Evolutionary conservation across 2,113 vertebrate species (phyloP), one percentile per base, ranked within the genome.

Genomic region (Megaceryle torquata): DNA sequence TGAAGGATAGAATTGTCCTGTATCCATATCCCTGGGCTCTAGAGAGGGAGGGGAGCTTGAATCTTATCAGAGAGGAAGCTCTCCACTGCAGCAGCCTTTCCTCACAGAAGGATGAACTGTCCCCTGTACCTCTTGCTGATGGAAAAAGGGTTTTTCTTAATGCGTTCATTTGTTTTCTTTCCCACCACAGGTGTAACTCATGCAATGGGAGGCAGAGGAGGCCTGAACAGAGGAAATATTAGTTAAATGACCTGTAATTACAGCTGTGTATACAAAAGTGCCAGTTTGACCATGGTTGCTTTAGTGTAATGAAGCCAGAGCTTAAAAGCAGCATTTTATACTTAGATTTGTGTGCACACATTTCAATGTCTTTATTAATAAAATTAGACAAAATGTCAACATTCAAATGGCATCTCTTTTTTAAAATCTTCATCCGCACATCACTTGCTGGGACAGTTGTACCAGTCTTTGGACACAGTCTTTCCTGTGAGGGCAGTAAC

Each of bases 191-290:
- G 98, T 98, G 96, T 98, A 77, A 98, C 98, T 96, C 97, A 98
- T 94, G 96, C 98, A 85, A 96, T 98, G 97, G 97, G 98, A 97
- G 97, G 98, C 95, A 97, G 99, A 99, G 97, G 99, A 97, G 97
- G 99, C 91, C 98, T 99, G 79, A 98, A 99, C 83, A 98, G 99
- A 98, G 99, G 98, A 98, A 98, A 98, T 95, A 98, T 97, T 78
- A 97, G 93, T 96, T 98, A 97, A 97, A 83, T 33, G 63, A 59
- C 61, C 54, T 97, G 74, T 97, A 94, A 94, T 93, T 74, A 35
- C 81, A 96, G 83, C 72, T 98, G 96, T 97, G 93, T 97, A 95
- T 98, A 97, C 84, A 89, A 59, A 88, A 91, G 57, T 63, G 91
- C 90, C 96, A 88, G 92, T 95, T 95, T 91, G 95, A 78, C 76